These are phyloP conservation scores for Peromyscus melanophrys DNA, from an alignment of 2,797 vertebrate genomes.

Conservation along the genomic window DNA sequence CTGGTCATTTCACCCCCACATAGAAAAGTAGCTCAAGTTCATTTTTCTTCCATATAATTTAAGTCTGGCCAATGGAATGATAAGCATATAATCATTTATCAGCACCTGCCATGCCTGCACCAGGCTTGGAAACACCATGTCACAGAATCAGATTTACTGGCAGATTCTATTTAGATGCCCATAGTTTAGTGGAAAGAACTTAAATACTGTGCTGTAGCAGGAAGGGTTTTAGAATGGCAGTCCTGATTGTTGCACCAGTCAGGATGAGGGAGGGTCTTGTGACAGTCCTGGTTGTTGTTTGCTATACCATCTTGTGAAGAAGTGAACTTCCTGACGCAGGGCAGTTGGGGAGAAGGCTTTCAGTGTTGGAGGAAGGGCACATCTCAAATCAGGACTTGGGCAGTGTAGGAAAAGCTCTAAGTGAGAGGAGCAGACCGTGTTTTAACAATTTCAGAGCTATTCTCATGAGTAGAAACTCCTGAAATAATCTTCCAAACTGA, in stretches of 20 bases:
- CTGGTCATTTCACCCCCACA: background rate
- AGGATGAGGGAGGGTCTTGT: background rate
- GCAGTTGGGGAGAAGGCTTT: background rate
- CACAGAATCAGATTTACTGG: background rate
- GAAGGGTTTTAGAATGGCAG: background rate
- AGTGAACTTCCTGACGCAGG: background rate
- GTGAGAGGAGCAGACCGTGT: background rate
- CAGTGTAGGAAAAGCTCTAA: background rate
- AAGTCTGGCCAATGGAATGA: background rate
- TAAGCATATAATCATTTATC: background rate
- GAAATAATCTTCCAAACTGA: slow-evolving; percentile 49
- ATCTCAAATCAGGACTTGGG: background rate
- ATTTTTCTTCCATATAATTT: slow-evolving; percentile 39
- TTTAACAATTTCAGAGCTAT: slow-evolving; percentile 52
- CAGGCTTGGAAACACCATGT: background rate
- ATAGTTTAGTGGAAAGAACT: background rate
- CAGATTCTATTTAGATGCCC: background rate
- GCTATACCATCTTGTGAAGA: background rate
- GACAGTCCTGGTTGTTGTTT: background rate
- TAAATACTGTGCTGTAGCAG: background rate
- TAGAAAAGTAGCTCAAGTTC: background rate
- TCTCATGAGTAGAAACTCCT: slow-evolving; percentile 28
- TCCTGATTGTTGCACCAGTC: background rate
- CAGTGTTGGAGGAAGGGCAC: background rate
- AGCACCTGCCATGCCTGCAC: background rate